phyloP scores from a whole-genome alignment of 2,888 invertebrate genomes.

The Chrysopilus asiliformis region DNA sequence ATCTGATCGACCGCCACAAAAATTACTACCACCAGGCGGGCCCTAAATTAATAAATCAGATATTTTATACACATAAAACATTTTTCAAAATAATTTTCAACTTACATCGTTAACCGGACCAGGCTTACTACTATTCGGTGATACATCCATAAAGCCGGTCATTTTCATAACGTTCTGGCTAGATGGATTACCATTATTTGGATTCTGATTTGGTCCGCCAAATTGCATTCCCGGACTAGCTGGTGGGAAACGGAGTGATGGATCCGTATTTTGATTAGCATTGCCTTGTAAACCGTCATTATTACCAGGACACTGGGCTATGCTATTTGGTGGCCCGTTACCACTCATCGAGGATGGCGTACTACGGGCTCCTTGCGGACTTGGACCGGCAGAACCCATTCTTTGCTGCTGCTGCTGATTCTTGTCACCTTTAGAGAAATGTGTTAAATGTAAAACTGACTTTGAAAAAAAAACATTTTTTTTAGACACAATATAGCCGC shows the following conservation, averaged over 20 bases:
- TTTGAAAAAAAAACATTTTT: too few relatives aligned
- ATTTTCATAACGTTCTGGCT: constrained; percentile 20
- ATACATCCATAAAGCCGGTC: constrained; percentile 35
- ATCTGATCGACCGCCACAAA: constrained; percentile 39
- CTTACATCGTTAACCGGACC: constrained; percentile 14
- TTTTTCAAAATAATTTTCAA: constrained; percentile 11
- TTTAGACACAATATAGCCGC: too few relatives aligned
- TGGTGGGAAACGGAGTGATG: constrained; percentile 21
- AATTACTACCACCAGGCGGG: constrained; percentile 22
- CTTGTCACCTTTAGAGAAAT: constrained; percentile 20
- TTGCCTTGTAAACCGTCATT: neutral
- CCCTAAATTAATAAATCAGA: constrained; percentile 20
- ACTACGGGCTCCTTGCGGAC: constrained; percentile 28
- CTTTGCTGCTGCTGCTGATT: constrained; percentile 29
- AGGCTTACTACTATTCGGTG: constrained; percentile 24
- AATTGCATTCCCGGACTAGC: constrained; percentile 30
- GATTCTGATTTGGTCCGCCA: constrained; percentile 27
- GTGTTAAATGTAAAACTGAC: neutral
- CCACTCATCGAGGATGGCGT: constrained; percentile 27
- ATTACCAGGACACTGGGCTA: constrained; percentile 39
- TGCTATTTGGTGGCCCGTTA: too few relatives aligned
- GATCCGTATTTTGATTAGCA: constrained; percentile 20
- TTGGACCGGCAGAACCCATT: constrained; percentile 25
- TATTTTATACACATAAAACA: neutral
- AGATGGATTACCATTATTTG: constrained; percentile 10